Evolutionary conservation across 2,797 vertebrate genomes (phyloP).

Genomic region (Sorex maritimensis): DNA sequence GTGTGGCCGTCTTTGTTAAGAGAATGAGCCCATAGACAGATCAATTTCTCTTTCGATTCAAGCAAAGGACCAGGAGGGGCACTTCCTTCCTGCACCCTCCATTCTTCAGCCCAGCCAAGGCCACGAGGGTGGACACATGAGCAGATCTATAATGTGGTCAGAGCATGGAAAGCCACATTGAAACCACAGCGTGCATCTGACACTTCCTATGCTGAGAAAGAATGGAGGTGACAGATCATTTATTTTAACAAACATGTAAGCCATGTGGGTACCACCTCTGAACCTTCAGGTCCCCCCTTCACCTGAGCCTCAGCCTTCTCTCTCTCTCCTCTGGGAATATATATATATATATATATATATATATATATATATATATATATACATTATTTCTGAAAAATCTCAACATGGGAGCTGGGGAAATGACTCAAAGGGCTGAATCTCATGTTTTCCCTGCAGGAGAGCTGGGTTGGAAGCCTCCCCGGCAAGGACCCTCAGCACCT

Average conservation of each 20-base stretch:
- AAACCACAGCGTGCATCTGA: not conserved
- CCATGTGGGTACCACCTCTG: fast-evolving
- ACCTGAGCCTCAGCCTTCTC: too few species aligned
- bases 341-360: too few species aligned
- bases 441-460: too few species aligned
- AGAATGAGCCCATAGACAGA: not conserved
- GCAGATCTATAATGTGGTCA: not conserved
- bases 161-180: too few species aligned
- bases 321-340: not conserved
- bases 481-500: too few species aligned
- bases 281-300: not conserved
- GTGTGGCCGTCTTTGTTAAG: not conserved
- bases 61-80: not conserved
- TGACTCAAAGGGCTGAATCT: too few species aligned
- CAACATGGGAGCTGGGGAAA: too few species aligned
- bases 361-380: too few species aligned
- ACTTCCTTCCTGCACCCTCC: not conserved
- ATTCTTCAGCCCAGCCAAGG: not conserved
- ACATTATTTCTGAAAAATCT: not conserved
- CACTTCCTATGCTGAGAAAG: not conserved
- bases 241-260: not conserved
- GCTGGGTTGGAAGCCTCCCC: not conserved
- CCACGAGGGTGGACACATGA: not conserved
- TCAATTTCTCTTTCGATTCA: not conserved
- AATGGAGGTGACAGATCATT: too few species aligned